Evolutionary conservation across 2,797 vertebrate species (phyloP), one percentile per base, ranked within the genome.

Genomic region (Melanotaenia trifasciata): DNA sequence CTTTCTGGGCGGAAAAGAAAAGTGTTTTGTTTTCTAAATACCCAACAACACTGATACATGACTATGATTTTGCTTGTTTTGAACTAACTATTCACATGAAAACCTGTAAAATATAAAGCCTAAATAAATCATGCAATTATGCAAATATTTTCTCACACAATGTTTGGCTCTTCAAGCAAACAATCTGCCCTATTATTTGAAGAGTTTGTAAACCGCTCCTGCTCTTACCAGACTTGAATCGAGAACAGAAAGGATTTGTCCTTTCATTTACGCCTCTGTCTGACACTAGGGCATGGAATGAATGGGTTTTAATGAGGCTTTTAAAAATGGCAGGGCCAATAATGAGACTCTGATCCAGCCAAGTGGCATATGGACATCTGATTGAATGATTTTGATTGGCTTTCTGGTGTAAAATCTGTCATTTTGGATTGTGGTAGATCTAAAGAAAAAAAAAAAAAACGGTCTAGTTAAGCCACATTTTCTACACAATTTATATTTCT

Each of bases 301-400:
- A 85, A 84, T 70, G 65, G 67, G 74, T 74, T 75, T 64, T 84
- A 90, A 88, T 84, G 86, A 91, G 80, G 78, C 80, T 70, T 68
- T 60, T 20, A 61, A 70, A 70, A 74, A 75, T 51, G 70, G 54
- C 40, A 40, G 56, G 57, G 78, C 58, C 58, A 65, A 63, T 80
- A 77, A 84, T 67, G 63, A 89, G 40, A 60, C 67, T 47, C 67
- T 73, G 71, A 83, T 83, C 38, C 60, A 40, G 56, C 75, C 80
- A 50, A 68, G 65, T 74, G 76, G 61, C 83, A 75, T 76, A 78
- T 80, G 75, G 66, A 64, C 64, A 59, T 64, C 62, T 76, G 38
- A 70, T 70, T 50, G 40, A 59, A 59, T 61, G 58, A 69, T 57
- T 66, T 58, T 28, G 24, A 60, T 69, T 65, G 50, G 53, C 35